Evolutionary conservation across 2,797 vertebrate species (phyloP).

Genomic region (Hybognathus amarus): DNA sequence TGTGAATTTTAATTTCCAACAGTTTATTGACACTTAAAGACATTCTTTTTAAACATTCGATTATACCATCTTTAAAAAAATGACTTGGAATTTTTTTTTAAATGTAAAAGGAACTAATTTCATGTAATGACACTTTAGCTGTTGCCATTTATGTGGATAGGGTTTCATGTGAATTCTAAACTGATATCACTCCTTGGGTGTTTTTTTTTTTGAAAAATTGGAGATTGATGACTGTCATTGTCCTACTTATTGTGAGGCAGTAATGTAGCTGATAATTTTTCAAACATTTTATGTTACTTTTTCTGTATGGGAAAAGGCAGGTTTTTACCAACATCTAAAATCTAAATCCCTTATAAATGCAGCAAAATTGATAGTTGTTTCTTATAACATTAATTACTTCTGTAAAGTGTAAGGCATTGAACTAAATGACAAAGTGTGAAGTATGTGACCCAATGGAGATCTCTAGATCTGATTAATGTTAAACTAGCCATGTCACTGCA

Average conservation of each 20-base stretch:
- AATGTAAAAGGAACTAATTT: not conserved
- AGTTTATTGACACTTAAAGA: not conserved
- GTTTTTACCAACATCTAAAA: not conserved
- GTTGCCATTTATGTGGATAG: not conserved
- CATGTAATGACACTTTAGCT: not conserved
- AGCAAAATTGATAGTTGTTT: not conserved
- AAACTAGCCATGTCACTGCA: not conserved
- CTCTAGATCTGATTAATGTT: not conserved
- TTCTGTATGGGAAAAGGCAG: not conserved
- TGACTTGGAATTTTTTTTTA: not conserved
- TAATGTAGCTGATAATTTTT: not conserved
- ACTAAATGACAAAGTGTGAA: not conserved
- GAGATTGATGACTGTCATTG: not conserved
- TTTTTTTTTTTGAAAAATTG: conserved; percentile 3
- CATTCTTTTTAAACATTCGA: not conserved
- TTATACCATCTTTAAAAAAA: not conserved
- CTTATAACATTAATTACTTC: not conserved
- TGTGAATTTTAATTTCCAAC: not conserved
- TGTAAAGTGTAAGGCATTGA: not conserved
- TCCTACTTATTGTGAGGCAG: not conserved
- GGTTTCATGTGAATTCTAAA: not conserved
- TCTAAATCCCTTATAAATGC: not conserved
- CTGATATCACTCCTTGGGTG: conserved; percentile 1
- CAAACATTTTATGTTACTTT: not conserved
- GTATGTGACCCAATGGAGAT: not conserved